Evolutionary conservation across 2,113 vertebrate genomes (phyloP).

Genomic region (Megaptera novaeangliae): DNA sequence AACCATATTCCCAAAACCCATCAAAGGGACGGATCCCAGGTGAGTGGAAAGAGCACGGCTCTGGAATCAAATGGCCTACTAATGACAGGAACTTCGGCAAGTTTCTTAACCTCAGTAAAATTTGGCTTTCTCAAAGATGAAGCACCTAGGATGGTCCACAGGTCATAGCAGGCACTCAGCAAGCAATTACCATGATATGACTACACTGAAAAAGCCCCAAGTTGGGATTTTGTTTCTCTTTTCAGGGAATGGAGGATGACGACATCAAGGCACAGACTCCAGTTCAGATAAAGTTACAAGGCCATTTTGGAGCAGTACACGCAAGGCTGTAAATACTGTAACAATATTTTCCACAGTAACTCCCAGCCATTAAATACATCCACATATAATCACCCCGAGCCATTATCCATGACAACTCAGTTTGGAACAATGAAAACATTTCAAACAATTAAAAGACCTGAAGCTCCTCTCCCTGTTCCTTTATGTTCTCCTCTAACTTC

Average conservation of each 20-base stretch:
- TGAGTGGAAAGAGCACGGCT: not conserved
- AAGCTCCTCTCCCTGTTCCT: not conserved
- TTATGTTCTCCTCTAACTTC: not conserved
- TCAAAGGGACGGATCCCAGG: not conserved
- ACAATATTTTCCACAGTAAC: constrained; percentile 79
- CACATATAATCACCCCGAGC: constrained; percentile 67
- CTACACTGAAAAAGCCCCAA: not conserved
- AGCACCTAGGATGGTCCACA: not conserved
- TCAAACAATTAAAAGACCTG: constrained; percentile 62
- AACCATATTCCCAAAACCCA: not conserved
- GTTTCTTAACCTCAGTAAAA: not conserved
- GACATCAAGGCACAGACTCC: constrained; percentile 20
- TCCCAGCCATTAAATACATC: constrained; percentile 75
- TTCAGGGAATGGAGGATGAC: constrained; percentile 22
- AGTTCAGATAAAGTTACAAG: constrained; percentile 51
- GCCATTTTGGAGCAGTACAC: constrained; percentile 51
- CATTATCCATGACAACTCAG: constrained; percentile 71
- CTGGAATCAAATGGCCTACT: not conserved
- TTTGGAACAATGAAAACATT: constrained; percentile 74
- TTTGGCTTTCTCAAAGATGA: not conserved
- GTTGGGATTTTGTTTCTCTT: not conserved
- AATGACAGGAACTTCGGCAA: not conserved
- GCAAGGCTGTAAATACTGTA: constrained; percentile 53
- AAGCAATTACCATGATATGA: not conserved
- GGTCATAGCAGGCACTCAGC: not conserved